These are phyloP conservation scores for Dicycla oo DNA, from an alignment of 2,888 invertebrate genomes.

Conservation along the genomic window DNA sequence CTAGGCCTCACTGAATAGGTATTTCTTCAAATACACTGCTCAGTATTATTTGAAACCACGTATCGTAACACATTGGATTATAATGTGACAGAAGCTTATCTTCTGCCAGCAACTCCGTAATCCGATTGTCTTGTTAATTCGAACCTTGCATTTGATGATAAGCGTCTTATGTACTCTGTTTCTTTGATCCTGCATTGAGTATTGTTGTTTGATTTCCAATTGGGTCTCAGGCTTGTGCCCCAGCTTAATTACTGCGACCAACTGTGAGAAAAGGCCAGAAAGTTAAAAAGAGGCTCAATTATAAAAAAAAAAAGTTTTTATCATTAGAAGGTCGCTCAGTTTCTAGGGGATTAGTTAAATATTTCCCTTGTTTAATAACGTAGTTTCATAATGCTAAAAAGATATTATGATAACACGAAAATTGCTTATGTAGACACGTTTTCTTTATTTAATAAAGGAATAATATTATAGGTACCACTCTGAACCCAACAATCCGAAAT, in stretches of 20 bases:
- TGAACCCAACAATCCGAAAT: slow-evolving; percentile 6
- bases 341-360: background rate
- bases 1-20: background rate
- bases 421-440: background rate
- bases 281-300: background rate
- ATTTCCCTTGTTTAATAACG: background rate
- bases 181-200: background rate
- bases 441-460: background rate
- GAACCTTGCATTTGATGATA: slow-evolving; percentile 29
- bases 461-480: background rate
- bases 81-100: slow-evolving; percentile 1
- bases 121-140: slow-evolving; percentile 24
- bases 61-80: background rate
- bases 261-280: background rate
- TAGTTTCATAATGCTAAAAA: background rate
- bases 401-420: background rate
- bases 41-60: background rate
- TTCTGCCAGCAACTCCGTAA: slow-evolving; percentile 5
- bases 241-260: too few relatives aligned
- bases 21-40: background rate
- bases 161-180: slow-evolving; percentile 19
- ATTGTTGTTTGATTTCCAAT: background rate
- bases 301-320: too few relatives aligned
- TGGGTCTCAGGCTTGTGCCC: too few relatives aligned
- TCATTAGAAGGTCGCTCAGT: background rate